Conservation (phyloP, 1,140 invertebrate genomes). For the Lasioglossum albipes region DNA sequence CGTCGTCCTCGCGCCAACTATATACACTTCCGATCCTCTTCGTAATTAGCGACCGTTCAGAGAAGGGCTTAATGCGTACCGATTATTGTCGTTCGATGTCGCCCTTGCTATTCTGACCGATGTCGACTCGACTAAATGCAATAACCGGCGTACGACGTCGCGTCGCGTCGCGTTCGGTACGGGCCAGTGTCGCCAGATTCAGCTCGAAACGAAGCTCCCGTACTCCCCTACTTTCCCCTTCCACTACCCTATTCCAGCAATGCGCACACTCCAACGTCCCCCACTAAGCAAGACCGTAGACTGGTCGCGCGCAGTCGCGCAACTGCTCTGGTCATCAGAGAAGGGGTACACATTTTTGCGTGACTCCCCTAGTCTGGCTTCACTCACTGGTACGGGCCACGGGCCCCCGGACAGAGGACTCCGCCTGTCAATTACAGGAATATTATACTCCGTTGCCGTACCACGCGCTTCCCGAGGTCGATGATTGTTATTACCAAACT, state of each 20-base stretch:
- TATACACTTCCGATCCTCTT: conserved; percentile 63
- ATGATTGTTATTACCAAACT: conserved; percentile 38
- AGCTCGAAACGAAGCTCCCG: too few species aligned
- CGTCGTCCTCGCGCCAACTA: conserved; percentile 25
- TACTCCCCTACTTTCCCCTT: too few species aligned
- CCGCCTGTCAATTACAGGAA: conserved; percentile 50
- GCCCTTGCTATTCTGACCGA: background rate
- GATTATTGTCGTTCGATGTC: conserved; percentile 42
- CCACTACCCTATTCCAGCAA: too few species aligned
- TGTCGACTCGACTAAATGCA: conserved; percentile 2
- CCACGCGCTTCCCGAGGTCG: background rate
- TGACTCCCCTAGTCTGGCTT: too few species aligned
- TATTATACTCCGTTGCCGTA: conserved; percentile 7
- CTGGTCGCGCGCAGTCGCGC: too few species aligned
- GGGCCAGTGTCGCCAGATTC: too few species aligned
- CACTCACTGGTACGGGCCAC: too few species aligned
- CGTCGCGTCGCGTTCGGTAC: background rate
- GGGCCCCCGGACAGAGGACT: background rate
- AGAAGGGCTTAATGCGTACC: conserved; percentile 43
- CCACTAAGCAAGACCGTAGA: too few species aligned
- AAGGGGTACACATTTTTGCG: too few species aligned
- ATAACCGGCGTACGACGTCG: conserved; percentile 1
- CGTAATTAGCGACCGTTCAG: conserved; percentile 58
- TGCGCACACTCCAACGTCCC: too few species aligned
- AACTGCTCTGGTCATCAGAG: too few species aligned